phyloP scores from a whole-genome alignment of 2,888 invertebrate species.

The Tipula helvola region DNA sequence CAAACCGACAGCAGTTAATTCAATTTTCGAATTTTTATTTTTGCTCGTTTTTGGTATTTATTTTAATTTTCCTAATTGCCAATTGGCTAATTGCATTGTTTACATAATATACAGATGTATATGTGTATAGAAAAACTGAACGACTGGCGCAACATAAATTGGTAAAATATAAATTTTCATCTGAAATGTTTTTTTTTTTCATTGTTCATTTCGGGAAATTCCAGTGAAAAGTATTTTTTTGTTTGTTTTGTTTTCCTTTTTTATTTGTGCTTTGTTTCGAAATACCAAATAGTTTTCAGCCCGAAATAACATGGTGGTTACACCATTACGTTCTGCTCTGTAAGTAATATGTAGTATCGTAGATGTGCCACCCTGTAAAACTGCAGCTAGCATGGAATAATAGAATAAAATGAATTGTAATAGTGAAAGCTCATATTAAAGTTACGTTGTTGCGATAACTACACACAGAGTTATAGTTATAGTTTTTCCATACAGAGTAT shows the following conservation, averaged over 20 bases:
- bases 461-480: background rate
- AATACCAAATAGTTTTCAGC: background rate
- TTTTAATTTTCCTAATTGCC: background rate
- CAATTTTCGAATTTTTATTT: background rate
- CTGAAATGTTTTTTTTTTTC: background rate
- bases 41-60: background rate
- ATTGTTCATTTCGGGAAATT: background rate
- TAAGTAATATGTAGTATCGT: background rate
- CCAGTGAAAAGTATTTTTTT: background rate
- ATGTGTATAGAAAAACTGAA: background rate
- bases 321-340: background rate
- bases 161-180: background rate
- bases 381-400: background rate
- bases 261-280: background rate
- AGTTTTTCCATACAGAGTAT: background rate
- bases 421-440: background rate
- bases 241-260: background rate
- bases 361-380: background rate
- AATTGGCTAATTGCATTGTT: background rate
- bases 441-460: background rate
- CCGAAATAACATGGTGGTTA: background rate
- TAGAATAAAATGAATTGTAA: background rate
- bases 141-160: background rate
- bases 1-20: background rate
- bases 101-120: background rate